A percentile compares a stretch with the other conserved stretches of the same genome.
Conservation (phyloP, 1,140 invertebrate species). For the Campoletis sonorensis region DNA sequence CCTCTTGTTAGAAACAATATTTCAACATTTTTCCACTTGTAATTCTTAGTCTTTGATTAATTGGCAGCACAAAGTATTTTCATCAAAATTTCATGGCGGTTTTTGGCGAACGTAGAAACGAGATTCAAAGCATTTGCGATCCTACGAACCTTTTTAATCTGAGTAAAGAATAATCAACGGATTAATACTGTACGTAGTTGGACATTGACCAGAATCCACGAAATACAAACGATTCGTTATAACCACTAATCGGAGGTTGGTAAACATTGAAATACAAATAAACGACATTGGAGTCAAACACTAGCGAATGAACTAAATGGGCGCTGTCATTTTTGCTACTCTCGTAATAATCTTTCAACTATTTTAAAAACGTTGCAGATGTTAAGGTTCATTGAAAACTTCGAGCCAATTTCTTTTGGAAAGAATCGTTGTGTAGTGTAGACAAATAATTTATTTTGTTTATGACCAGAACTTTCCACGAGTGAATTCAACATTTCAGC, state of each 20-base stretch:
- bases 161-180: background rate
- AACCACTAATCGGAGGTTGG: background rate
- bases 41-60: background rate
- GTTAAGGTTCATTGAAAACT: too few species aligned
- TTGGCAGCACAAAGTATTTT: too few species aligned
- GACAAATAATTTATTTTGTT: too few species aligned
- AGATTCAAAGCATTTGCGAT: too few species aligned
- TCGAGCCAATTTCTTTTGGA: background rate
- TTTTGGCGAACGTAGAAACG: too few species aligned
- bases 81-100: too few species aligned
- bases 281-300: background rate
- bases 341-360: too few species aligned
- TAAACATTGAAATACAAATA: slow-evolving; percentile 4
- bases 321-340: background rate
- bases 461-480: too few species aligned
- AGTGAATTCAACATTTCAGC: too few species aligned
- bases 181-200: background rate
- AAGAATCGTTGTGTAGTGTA: background rate
- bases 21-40: background rate
- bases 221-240: background rate
- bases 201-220: slow-evolving; percentile 18
- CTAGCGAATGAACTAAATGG: background rate
- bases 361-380: too few species aligned
- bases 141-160: too few species aligned
- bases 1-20: too few species aligned